Conservation (phyloP, 1,140 invertebrate species). For the Probaryconus sp. region DNA sequence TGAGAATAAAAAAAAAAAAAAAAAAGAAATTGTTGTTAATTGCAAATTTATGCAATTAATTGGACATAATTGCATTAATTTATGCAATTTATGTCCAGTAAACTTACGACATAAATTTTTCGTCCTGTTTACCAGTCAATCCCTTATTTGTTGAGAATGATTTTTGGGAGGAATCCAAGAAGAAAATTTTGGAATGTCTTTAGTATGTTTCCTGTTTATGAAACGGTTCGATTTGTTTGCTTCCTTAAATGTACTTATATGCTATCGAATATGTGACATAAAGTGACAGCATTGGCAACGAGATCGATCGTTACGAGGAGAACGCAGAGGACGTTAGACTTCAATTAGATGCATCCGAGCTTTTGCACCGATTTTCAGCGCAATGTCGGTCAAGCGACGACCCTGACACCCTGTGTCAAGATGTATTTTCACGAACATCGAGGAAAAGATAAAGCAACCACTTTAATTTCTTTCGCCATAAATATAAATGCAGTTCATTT, state of each 20-base stretch:
- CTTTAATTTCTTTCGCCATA: too few relatives aligned
- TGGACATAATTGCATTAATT: too few relatives aligned
- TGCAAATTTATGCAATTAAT: too few relatives aligned
- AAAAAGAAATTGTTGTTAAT: too few relatives aligned
- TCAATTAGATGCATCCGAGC: constrained; percentile 19
- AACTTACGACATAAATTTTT: too few relatives aligned
- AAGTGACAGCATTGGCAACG: constrained; percentile 8
- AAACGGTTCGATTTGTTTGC: constrained; percentile 1
- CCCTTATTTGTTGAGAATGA: too few relatives aligned
- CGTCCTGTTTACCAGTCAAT: too few relatives aligned
- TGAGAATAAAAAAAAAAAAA: too few relatives aligned
- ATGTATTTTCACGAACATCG: constrained; percentile 27
- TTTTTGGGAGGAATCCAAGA: constrained; percentile 3
- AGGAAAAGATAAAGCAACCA: too few relatives aligned
- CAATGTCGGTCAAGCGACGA: constrained; percentile 48
- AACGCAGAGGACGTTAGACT: constrained; percentile 9
- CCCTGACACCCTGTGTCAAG: constrained; percentile 47
- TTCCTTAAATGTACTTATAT: constrained; percentile 7
- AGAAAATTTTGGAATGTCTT: background rate
- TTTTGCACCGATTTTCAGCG: constrained; percentile 23
- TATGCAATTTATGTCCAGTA: too few relatives aligned
- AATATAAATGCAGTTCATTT: too few relatives aligned
- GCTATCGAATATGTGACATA: background rate
- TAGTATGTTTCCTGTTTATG: background rate
- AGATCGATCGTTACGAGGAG: constrained; percentile 15